Evolutionary conservation across 2,113 vertebrate genomes (phyloP).

Genomic region (Scomber japonicus): DNA sequence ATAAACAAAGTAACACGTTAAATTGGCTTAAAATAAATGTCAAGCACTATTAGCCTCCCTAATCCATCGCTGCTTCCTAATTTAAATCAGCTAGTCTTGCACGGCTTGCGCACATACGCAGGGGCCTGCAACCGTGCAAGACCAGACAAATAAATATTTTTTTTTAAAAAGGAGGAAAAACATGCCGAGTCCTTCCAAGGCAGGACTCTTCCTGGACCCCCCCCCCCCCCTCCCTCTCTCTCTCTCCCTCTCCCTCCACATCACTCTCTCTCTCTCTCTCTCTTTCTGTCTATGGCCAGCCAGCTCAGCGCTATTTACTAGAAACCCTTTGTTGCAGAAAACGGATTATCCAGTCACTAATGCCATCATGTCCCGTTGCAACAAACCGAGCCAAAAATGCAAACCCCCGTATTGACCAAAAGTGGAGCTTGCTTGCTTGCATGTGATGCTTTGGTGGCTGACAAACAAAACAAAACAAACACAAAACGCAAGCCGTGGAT

Average conservation of each 20-base stretch:
- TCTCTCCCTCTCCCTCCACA: background rate
- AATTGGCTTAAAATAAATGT: constrained; percentile 76
- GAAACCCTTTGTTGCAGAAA: constrained; percentile 84
- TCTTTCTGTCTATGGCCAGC: constrained; percentile 46
- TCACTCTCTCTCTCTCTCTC: constrained; percentile 25
- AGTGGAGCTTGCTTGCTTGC: constrained; percentile 2
- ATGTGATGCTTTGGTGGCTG: background rate
- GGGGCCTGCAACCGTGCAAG: constrained; percentile 49
- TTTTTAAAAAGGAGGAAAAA: constrained; percentile 12
- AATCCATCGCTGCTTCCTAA: constrained; percentile 68
- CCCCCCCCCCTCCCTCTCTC: background rate
- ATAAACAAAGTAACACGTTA: constrained; percentile 59
- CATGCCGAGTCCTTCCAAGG: constrained; percentile 36
- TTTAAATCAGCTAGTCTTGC: constrained; percentile 49
- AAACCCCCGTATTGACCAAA: constrained; percentile 14
- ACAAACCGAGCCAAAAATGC: constrained; percentile 62
- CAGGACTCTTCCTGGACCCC: constrained; percentile 53
- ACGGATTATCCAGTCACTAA: constrained; percentile 81
- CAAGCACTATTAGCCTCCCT: constrained; percentile 66
- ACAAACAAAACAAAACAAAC: background rate
- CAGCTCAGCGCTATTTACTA: constrained; percentile 82
- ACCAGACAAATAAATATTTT: background rate
- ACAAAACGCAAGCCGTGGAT: background rate
- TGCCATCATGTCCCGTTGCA: constrained; percentile 70
- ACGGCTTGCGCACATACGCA: background rate